These are phyloP conservation scores for Rhinoptilus africanus DNA, from an alignment of 2,113 vertebrate genomes.

Conservation along the genomic window DNA sequence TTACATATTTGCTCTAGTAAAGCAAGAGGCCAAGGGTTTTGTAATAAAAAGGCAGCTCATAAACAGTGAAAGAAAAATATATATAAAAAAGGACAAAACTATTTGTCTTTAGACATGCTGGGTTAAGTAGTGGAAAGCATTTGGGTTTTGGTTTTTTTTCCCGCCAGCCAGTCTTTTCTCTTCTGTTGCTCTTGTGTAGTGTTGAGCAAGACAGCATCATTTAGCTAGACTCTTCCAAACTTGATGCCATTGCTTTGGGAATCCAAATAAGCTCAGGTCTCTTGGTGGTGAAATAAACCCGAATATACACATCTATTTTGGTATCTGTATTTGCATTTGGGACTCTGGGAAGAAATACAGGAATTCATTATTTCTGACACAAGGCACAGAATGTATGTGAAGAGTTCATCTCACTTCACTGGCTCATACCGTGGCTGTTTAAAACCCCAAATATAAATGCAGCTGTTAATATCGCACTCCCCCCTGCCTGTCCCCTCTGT, in stretches of 20 bases:
- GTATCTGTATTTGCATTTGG: conserved; percentile 23
- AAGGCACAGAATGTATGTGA: background rate
- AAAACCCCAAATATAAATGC: background rate
- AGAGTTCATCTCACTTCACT: background rate
- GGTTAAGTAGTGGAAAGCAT: background rate
- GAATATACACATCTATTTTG: conserved; percentile 6
- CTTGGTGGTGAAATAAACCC: conserved; percentile 2
- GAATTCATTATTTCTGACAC: background rate
- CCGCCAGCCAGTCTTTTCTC: background rate
- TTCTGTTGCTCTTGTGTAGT: background rate
- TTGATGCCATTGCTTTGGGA: background rate
- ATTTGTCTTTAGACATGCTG: background rate
- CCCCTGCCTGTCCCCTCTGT: background rate
- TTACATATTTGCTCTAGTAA: background rate
- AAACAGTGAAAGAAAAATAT: background rate
- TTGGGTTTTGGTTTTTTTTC: background rate
- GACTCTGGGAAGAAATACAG: background rate
- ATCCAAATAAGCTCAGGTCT: background rate
- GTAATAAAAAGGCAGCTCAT: background rate
- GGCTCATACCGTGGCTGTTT: background rate
- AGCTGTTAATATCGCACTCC: background rate
- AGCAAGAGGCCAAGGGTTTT: background rate
- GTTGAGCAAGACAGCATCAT: background rate
- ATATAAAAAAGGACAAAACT: background rate
- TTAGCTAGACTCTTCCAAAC: background rate